These are phyloP conservation scores for Spea multiplicata DNA, from an alignment of 2,113 vertebrate genomes.

Conservation along the genomic window DNA sequence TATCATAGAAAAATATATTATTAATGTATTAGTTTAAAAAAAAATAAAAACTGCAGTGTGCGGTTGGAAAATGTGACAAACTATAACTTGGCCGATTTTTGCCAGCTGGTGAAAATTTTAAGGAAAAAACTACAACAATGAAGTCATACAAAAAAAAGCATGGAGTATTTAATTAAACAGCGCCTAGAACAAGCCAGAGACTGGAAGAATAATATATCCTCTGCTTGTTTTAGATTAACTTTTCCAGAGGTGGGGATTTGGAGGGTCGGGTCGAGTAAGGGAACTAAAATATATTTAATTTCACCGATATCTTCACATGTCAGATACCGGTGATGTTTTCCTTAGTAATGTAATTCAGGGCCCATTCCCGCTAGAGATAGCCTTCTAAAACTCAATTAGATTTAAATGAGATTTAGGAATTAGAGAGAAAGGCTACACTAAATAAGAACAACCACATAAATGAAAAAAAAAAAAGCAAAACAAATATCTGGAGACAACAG, in stretches of 20 bases:
- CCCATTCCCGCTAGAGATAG: not conserved
- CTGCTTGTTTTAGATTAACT: conserved; percentile 9
- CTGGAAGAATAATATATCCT: conserved; percentile 1
- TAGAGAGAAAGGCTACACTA: conserved; percentile 25
- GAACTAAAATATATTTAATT: too few species aligned
- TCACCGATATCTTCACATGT: not conserved
- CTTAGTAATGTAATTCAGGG: not conserved
- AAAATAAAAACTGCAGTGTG: too few species aligned
- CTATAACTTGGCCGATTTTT: not conserved
- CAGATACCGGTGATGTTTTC: not conserved
- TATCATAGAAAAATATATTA: too few species aligned
- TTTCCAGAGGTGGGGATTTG: not conserved
- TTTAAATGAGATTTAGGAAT: conserved; percentile 2
- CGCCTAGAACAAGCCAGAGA: not conserved
- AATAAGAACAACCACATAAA: conserved; percentile 9
- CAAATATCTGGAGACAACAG: conserved; percentile 37
- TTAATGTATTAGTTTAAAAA: too few species aligned
- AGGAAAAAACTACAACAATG: not conserved
- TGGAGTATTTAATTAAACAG: conserved; percentile 5
- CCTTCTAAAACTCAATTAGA: not conserved
- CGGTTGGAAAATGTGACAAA: too few species aligned
- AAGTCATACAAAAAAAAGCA: conserved; percentile 30
- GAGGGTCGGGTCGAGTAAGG: too few species aligned
- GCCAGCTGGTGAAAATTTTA: not conserved
- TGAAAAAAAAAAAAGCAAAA: not conserved